A percentile compares a stretch with the other conserved stretches of the same genome.
These are phyloP conservation scores for Schizothorax lantsangensis DNA, from an alignment of 2,797 vertebrate species.

Conservation along the genomic window DNA sequence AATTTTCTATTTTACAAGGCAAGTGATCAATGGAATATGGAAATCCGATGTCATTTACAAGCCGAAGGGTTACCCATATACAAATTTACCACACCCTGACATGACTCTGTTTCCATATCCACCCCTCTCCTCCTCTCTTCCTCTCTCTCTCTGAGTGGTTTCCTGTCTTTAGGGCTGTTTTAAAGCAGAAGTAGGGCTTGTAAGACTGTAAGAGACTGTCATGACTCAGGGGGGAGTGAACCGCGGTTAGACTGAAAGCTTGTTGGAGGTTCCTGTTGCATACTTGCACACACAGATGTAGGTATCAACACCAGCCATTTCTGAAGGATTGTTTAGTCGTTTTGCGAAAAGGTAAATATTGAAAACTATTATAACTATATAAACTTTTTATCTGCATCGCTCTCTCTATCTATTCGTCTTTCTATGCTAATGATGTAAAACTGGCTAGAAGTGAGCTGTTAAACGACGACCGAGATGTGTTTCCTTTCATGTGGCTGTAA, in stretches of 20 bases:
- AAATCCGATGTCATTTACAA: conserved; percentile 36
- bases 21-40: conserved; percentile 23
- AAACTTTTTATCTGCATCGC: neutral
- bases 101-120: conserved; percentile 29
- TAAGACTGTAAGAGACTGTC: conserved; percentile 27
- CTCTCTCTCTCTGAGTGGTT: conserved; percentile 33
- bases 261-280: conserved; percentile 27
- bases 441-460: conserved; percentile 5
- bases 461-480: conserved; percentile 63
- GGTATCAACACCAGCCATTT: neutral
- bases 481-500: conserved; percentile 63
- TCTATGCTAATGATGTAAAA: neutral
- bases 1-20: neutral
- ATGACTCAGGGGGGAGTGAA: conserved; percentile 44
- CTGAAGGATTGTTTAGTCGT: neutral
- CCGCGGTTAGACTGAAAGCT: conserved; percentile 29
- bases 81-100: conserved; percentile 44
- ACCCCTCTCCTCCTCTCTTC: neutral
- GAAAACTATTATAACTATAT: neutral
- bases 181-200: conserved; percentile 48
- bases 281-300: neutral
- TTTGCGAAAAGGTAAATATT: neutral
- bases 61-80: conserved; percentile 38
- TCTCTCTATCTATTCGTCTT: neutral
- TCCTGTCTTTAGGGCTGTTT: conserved; percentile 24